Evolutionary conservation across 2,888 invertebrate species (phyloP), one percentile per base, ranked within the genome.

Genomic region (Coelopa pilipes): DNA sequence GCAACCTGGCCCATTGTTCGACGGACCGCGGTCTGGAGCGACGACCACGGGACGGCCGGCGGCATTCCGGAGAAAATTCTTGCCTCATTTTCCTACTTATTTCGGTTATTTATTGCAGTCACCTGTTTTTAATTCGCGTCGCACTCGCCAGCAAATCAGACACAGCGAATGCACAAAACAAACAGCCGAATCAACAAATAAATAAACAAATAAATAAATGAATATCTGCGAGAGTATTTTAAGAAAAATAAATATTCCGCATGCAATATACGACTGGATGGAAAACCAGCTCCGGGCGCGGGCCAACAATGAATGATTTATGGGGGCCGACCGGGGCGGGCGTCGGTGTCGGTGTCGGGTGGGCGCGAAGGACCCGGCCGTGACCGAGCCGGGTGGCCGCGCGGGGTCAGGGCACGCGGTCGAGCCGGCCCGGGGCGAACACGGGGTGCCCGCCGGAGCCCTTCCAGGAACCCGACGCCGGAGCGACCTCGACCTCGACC

Each of bases 231-330:
- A 5, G 57, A 19, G 57, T 59, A 24, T 24, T 62, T 15, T 34
- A 62, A 62, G 17, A 10, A 62, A 62, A 60, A 60, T 19, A 62
- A 62, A 24, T 62, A 62, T 19, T 45, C 17, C 34, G 7, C 34
- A 34, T 34, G 34, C 2, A 34, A 34, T 34, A 34, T 34, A 34
- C 34, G 34, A 65, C 46, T 65, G 65, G 45, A 45, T 24, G 46
- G 57, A 57, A 57, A 57, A 45, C 19, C n/a, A 69, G 57, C 57
- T 13, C 4, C 11, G 34, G 34, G 34, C 2, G 34, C 34, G 34
- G 34, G 1, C 50, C 59, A 59, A 70, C n/a, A 70, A 70, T 70
- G 53, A 45, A 69, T 69, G 69, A 69, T 69, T 69, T 57, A 55
- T 69, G 69, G 46, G 19, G 0, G 15, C 34, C 7, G 34, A 34